Evolutionary conservation across 2,888 invertebrate species (phyloP).

Genomic region (Eupithecia dodoneata): DNA sequence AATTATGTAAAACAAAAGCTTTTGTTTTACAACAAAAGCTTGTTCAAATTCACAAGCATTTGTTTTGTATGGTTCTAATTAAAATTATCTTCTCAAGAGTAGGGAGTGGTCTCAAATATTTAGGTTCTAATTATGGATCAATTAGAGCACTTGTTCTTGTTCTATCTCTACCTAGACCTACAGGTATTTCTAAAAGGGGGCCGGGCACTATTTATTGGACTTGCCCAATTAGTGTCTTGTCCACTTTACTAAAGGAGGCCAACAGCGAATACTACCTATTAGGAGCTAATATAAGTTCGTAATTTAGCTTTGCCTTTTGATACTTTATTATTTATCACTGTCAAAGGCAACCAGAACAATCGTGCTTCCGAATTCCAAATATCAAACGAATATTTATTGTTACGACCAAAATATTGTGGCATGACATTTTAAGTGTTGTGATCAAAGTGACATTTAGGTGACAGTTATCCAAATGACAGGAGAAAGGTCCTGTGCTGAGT

Average conservation of each 20-base stretch:
- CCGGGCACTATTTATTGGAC: neutral
- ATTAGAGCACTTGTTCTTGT: conserved; percentile 1
- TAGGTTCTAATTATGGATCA: neutral
- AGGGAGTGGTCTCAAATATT: conserved; percentile 9
- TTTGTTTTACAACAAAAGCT: too few relatives aligned
- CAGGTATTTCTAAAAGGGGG: neutral
- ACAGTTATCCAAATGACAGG: conserved; percentile 13
- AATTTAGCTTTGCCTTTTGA: neutral
- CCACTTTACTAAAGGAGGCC: neutral
- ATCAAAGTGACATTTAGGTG: conserved; percentile 31
- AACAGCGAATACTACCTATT: neutral
- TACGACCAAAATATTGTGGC: conserved; percentile 9
- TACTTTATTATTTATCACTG: neutral
- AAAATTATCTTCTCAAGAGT: neutral
- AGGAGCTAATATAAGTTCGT: neutral
- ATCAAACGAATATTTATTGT: neutral
- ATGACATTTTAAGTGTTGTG: conserved; percentile 25
- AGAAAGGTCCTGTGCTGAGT: conserved; percentile 26
- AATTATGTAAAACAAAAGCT: neutral
- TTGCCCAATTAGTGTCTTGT: neutral
- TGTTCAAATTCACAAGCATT: too few relatives aligned
- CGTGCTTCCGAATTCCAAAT: neutral
- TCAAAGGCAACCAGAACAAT: neutral
- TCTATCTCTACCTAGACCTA: neutral
- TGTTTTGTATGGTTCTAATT: neutral